phyloP scores from a whole-genome alignment of 2,113 vertebrate species.

The Ceyx melanurus region DNA sequence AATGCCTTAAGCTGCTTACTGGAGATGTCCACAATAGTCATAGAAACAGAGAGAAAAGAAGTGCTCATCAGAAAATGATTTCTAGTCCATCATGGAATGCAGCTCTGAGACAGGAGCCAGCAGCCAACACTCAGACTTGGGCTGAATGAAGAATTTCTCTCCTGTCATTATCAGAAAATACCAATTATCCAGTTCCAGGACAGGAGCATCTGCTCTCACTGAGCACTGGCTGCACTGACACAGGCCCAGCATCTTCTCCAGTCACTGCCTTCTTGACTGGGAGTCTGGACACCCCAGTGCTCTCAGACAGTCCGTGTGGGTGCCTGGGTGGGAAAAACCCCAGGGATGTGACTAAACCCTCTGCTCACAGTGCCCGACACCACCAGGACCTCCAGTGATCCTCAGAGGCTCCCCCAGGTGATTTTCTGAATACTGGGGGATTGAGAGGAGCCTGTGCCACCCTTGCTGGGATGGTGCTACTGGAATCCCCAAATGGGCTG shows the following conservation, averaged over 20 bases:
- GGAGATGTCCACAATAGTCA: background rate
- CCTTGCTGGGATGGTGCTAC: background rate
- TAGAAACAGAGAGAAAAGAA: background rate
- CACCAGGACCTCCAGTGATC: background rate
- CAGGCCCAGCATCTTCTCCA: background rate
- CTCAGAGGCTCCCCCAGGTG: background rate
- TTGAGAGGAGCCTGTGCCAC: background rate
- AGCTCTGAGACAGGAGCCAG: background rate
- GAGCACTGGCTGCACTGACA: rapidly evolving
- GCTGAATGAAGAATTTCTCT: background rate
- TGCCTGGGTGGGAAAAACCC: background rate
- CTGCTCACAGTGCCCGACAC: background rate
- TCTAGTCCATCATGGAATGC: background rate
- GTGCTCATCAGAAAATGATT: background rate
- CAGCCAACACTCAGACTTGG: background rate
- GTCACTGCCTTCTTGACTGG: background rate
- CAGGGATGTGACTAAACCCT: background rate
- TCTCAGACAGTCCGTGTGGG: rapidly evolving
- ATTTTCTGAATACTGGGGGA: rapidly evolving
- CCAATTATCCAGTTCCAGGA: background rate
- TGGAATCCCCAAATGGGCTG: background rate
- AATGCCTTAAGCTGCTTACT: conserved; percentile 16
- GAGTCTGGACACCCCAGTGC: rapidly evolving
- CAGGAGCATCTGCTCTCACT: background rate
- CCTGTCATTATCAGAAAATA: background rate